These are phyloP conservation scores for Siphamia tubifer DNA, from an alignment of 2,113 vertebrate species.

Conservation along the genomic window DNA sequence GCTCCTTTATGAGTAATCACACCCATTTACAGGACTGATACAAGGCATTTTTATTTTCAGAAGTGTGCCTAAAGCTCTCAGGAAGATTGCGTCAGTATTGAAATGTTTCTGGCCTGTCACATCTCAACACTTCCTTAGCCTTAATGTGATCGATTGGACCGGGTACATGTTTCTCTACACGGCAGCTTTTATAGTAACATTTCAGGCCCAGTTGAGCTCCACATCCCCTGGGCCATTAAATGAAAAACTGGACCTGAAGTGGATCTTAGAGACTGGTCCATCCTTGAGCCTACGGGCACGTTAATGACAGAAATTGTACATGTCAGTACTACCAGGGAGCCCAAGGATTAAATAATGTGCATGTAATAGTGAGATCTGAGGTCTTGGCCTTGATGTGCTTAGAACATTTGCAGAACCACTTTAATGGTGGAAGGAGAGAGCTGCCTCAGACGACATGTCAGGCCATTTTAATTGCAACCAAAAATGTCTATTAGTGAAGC, in stretches of 20 bases:
- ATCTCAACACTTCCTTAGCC: constrained; percentile 67
- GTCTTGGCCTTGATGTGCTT: constrained; percentile 74
- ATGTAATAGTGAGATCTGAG: constrained; percentile 72
- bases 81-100: constrained; percentile 68
- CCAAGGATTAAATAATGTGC: constrained; percentile 75
- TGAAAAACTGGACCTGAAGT: constrained; percentile 68
- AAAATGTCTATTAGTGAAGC: constrained; percentile 74
- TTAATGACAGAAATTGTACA: constrained; percentile 77
- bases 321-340: constrained; percentile 73
- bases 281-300: constrained; percentile 64
- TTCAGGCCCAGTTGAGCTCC: constrained; percentile 75
- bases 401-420: constrained; percentile 72
- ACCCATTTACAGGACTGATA: constrained; percentile 73
- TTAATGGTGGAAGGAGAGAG: constrained; percentile 63
- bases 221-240: constrained; percentile 71
- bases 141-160: constrained; percentile 73
- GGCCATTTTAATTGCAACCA: constrained; percentile 76
- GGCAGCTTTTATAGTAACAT: constrained; percentile 72
- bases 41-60: constrained; percentile 58
- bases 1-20: constrained; percentile 82
- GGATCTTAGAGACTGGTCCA: constrained; percentile 60
- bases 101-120: constrained; percentile 76
- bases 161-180: constrained; percentile 60
- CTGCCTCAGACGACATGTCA: constrained; percentile 65
- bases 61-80: constrained; percentile 64